phyloP scores from a whole-genome alignment of 2,797 vertebrate species.

The Scolopax bukidnonensis region DNA sequence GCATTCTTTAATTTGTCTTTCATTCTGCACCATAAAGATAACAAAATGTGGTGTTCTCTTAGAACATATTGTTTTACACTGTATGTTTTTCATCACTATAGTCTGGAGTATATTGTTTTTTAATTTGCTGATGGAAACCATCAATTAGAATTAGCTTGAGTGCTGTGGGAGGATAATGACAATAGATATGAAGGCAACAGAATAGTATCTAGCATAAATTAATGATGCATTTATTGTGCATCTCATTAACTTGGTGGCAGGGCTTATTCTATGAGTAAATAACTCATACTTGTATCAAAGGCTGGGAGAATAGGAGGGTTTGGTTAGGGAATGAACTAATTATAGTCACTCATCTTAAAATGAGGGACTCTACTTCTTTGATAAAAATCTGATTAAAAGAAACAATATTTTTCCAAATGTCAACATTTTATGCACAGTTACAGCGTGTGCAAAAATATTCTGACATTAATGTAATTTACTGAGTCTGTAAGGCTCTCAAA shows the following conservation, averaged over 20 bases:
- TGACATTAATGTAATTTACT: background rate
- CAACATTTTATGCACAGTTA: background rate
- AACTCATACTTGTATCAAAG: conserved; percentile 21
- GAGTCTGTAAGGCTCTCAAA: background rate
- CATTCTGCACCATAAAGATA: conserved; percentile 82
- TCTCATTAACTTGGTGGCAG: conserved; percentile 36
- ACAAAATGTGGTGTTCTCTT: conserved; percentile 72
- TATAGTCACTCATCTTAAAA: conserved; percentile 24
- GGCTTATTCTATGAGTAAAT: conserved; percentile 48
- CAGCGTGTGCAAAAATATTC: background rate
- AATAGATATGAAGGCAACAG: conserved; percentile 41
- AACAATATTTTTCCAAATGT: conserved; percentile 29
- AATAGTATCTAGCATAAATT: conserved; percentile 59
- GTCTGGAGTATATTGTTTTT: conserved; percentile 70
- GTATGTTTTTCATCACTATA: conserved; percentile 67
- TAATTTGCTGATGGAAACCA: conserved; percentile 74
- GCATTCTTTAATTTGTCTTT: conserved; percentile 82
- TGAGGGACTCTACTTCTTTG: conserved; percentile 11
- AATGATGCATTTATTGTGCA: conserved; percentile 64
- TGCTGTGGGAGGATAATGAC: conserved; percentile 46
- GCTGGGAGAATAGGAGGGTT: background rate
- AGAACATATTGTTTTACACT: conserved; percentile 72
- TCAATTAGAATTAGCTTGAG: conserved; percentile 75
- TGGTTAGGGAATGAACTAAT: conserved; percentile 45
- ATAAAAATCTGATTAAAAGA: conserved; percentile 56